These are phyloP conservation scores for Tragelaphus scriptus DNA, from an alignment of 2,113 vertebrate genomes.

Conservation along the genomic window DNA sequence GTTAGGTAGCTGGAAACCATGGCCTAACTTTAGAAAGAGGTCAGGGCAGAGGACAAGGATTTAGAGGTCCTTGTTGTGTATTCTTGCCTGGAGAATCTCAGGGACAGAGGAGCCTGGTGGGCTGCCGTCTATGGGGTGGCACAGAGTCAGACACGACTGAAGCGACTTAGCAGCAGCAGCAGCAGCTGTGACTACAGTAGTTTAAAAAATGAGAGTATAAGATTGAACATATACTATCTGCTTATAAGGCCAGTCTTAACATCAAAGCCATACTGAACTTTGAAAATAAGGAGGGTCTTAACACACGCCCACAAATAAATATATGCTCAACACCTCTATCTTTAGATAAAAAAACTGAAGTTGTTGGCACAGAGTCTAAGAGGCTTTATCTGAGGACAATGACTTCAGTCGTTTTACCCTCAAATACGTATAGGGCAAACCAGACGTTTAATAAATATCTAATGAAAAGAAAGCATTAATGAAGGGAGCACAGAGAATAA, in stretches of 20 bases:
- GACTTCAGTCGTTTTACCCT: background rate
- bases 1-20: background rate
- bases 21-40: background rate
- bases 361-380: background rate
- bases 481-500: background rate
- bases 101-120: too few species aligned
- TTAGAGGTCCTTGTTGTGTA: background rate
- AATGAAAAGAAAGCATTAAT: background rate
- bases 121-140: too few species aligned
- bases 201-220: background rate
- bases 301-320: background rate
- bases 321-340: background rate
- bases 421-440: background rate
- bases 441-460: background rate
- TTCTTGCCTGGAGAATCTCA: too few species aligned
- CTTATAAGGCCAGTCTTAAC: background rate
- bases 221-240: background rate
- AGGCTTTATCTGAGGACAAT: background rate
- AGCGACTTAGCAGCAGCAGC: too few species aligned
- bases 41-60: background rate
- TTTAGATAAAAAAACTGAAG: background rate
- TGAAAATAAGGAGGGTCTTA: constrained; percentile 2
- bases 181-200: background rate
- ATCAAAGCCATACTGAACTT: background rate
- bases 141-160: too few species aligned